These are phyloP conservation scores for Drosophila mauritiana DNA, from an alignment of 1,140 invertebrate species.

Conservation along the genomic window DNA sequence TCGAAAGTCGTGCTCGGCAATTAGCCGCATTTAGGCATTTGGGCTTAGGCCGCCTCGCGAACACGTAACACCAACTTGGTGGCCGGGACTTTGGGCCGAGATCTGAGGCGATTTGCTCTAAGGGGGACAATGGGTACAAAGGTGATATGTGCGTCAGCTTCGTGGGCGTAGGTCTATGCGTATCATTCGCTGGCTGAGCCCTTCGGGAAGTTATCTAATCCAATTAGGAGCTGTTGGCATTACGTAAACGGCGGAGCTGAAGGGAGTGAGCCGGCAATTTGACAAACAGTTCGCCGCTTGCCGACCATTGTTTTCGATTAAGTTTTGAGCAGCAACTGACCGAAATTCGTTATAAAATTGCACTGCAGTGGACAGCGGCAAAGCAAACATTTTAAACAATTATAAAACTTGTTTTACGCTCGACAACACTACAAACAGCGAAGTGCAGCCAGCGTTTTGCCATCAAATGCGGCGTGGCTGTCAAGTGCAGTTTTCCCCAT, in stretches of 20 bases:
- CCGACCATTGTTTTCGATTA: conserved; percentile 68
- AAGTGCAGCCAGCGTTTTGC: conserved; percentile 77
- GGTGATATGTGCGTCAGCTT: conserved; percentile 54
- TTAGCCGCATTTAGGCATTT: conserved; percentile 65
- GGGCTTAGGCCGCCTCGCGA: not conserved
- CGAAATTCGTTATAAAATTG: conserved; percentile 82
- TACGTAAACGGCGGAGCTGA: conserved; percentile 52
- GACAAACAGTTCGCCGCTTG: conserved; percentile 47
- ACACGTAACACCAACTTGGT: conserved; percentile 59
- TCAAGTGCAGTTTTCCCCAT: conserved; percentile 67
- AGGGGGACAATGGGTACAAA: conserved; percentile 43
- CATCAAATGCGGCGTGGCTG: conserved; percentile 78
- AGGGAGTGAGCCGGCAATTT: conserved; percentile 29
- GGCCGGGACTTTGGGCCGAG: conserved; percentile 44
- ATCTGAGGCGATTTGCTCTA: conserved; percentile 56
- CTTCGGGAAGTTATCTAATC: conserved; percentile 79
- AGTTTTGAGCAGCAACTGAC: conserved; percentile 79
- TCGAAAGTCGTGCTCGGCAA: conserved; percentile 75
- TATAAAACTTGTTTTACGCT: conserved; percentile 83
- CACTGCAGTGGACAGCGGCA: conserved; percentile 65
- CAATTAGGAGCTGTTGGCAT: conserved; percentile 73
- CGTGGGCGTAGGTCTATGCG: conserved; percentile 24
- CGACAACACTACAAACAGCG: conserved; percentile 67
- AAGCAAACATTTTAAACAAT: conserved; percentile 81
- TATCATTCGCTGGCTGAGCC: conserved; percentile 53